Percentiles rank a stretch among this genome's conserved stretches.
Conservation (phyloP, 2,797 vertebrate species). For the Otus scops region DNA sequence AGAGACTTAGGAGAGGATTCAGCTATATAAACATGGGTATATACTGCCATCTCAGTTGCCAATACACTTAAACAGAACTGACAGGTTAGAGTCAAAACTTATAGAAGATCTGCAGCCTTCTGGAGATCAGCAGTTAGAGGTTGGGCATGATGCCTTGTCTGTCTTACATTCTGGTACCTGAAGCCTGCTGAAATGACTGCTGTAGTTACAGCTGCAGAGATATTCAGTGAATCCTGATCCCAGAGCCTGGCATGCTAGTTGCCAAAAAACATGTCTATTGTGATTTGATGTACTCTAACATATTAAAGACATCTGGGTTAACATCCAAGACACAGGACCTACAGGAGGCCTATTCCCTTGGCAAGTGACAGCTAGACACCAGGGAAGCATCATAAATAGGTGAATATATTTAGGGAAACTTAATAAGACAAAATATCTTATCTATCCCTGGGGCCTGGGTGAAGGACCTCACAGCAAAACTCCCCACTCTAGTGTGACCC, state of each 20-base stretch:
- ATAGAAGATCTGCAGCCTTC: neutral
- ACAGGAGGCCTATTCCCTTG: neutral
- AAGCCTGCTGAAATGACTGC: neutral
- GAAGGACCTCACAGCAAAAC: no score
- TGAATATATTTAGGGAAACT: neutral
- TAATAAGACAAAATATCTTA: neutral
- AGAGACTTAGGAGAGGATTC: slow-evolving; percentile 5
- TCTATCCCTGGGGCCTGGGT: no score
- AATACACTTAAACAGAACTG: slow-evolving; percentile 28
- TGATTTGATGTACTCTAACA: neutral
- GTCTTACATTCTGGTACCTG: neutral
- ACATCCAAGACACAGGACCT: neutral
- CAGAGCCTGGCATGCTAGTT: neutral
- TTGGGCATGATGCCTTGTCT: neutral
- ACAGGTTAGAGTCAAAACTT: slow-evolving; percentile 10
- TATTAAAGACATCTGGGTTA: neutral
- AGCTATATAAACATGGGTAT: neutral
- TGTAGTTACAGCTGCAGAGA: slow-evolving; percentile 8
- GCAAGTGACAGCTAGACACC: neutral
- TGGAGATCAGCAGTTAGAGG: neutral
- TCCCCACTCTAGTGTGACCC: no score
- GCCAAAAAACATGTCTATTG: neutral
- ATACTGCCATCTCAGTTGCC: neutral
- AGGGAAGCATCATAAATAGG: neutral
- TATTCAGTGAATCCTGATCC: neutral